Base-by-base conservation (phyloP, 2,797 vertebrate species). In the Rhadinocentrus ornatus region DNA sequence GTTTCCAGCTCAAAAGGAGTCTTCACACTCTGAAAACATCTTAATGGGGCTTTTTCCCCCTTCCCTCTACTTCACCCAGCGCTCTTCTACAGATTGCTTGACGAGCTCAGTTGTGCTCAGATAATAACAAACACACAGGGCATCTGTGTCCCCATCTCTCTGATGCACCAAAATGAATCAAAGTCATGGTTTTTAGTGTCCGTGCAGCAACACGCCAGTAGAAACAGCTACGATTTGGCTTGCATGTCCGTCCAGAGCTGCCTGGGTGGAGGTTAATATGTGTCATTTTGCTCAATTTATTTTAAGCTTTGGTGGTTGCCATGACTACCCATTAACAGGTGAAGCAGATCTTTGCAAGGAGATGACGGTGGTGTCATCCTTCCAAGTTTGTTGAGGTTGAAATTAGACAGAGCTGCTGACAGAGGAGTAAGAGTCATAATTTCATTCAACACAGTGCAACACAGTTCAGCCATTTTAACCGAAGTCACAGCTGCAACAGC, bases 101-200 rank as follows among this genome's bases (percentile, higher is more conserved):
- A 84, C 75, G 79, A 79, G 73, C 74, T 78, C 73, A 70, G 62
- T 79, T 83, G 77, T 78, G 76, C 78, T 83, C 76, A 41, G 80
- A 72, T 80, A 86, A 88, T 86, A 77, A 73, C 84, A 87, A 88
- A 78, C 83, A 85, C 80, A 84, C 53, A 71, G 78, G 73, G 41
- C 39, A 15, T 77, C 76, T 57, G 65, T 18, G 5, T 52, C 57
- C 44, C 61, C 6, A n/a, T 57, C 56, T 53, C 60, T 13, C 22
- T 22, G 32, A 63, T 48, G 39, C 66, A 48, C 54, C 31, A 52
- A 61, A 69, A 76, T 82, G 69, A 80, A 87, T 87, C 82, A 62
- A 29, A 80, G 69, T 70, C 4, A 82, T 72, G 68, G 6, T 81
- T 81, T 53, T 46, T 73, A 62, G 58, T 53, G 5, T 52, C 20